Conservation (phyloP, 2,888 invertebrate genomes). For the Nymphalis c-album region DNA sequence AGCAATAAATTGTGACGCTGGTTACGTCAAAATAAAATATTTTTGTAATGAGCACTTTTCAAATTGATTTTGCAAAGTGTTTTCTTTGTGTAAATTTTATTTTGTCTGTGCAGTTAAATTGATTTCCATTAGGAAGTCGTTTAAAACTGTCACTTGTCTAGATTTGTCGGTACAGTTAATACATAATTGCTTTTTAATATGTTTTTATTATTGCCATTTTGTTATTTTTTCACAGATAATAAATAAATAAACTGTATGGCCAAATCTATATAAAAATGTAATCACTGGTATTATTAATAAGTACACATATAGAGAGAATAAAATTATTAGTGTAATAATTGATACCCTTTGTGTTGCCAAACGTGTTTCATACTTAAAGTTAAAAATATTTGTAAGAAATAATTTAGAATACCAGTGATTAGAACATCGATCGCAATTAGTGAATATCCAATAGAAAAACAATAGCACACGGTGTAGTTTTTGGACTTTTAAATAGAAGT, state of each 20-base stretch:
- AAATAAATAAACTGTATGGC: background rate
- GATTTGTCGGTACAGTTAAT: slow-evolving; percentile 15
- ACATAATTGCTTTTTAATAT: slow-evolving; percentile 4
- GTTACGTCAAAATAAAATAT: slow-evolving; percentile 48
- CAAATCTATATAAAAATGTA: background rate
- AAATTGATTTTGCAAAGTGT: slow-evolving; percentile 39
- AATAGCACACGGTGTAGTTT: slow-evolving; percentile 17
- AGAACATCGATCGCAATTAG: slow-evolving; percentile 23
- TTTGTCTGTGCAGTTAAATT: slow-evolving; percentile 16
- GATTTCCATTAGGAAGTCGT: background rate
- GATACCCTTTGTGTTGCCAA: slow-evolving; percentile 18
- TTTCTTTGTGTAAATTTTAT: slow-evolving; percentile 39
- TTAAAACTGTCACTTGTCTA: background rate
- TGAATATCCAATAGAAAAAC: slow-evolving; percentile 22
- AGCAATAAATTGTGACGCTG: slow-evolving; percentile 50
- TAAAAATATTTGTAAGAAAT: slow-evolving; percentile 8
- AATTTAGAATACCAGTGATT: slow-evolving; percentile 21
- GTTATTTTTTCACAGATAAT: background rate
- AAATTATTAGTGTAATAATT: slow-evolving; percentile 5
- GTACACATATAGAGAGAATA: slow-evolving; percentile 6
- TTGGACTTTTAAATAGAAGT: background rate
- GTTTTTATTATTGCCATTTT: background rate
- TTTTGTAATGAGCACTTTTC: slow-evolving; percentile 53
- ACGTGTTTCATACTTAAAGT: slow-evolving; percentile 14
- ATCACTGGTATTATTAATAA: slow-evolving; percentile 8